Conservation (phyloP, 2,797 vertebrate genomes). For the Loris lydekkerianus region DNA sequence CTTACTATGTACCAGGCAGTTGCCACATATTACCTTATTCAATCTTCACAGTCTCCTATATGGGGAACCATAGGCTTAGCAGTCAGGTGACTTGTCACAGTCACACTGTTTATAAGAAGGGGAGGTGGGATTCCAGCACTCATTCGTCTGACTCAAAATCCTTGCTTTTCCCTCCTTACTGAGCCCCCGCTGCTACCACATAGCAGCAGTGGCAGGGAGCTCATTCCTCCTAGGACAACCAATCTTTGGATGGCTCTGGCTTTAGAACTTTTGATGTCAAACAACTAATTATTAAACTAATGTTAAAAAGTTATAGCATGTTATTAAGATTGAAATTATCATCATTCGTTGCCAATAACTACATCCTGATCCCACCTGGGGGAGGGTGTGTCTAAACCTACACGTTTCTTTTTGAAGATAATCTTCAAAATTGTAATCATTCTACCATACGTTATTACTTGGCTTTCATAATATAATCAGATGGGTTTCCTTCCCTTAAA, state of each 20-base stretch:
- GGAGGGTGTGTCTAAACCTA: neutral
- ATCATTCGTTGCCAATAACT: neutral
- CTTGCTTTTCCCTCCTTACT: neutral
- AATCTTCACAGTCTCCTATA: neutral
- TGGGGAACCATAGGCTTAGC: neutral
- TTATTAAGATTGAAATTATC: constrained; percentile 35
- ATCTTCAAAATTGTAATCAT: constrained; percentile 37
- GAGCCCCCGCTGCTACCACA: neutral
- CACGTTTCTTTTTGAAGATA: constrained; percentile 54
- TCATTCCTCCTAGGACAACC: neutral
- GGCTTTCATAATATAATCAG: constrained; percentile 3
- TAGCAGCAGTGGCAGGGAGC: neutral
- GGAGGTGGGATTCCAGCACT: neutral
- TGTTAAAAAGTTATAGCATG: neutral
- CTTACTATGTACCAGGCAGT: neutral
- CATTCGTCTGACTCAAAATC: constrained; percentile 14
- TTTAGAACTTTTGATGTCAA: neutral
- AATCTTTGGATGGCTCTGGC: neutral
- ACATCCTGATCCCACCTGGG: neutral
- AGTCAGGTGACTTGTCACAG: neutral
- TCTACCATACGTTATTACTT: neutral
- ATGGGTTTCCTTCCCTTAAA: constrained; percentile 27
- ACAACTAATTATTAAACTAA: neutral
- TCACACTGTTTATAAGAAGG: neutral
- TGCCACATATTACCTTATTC: neutral